Conservation (phyloP, 2,797 vertebrate species). For the Alca torda region DNA sequence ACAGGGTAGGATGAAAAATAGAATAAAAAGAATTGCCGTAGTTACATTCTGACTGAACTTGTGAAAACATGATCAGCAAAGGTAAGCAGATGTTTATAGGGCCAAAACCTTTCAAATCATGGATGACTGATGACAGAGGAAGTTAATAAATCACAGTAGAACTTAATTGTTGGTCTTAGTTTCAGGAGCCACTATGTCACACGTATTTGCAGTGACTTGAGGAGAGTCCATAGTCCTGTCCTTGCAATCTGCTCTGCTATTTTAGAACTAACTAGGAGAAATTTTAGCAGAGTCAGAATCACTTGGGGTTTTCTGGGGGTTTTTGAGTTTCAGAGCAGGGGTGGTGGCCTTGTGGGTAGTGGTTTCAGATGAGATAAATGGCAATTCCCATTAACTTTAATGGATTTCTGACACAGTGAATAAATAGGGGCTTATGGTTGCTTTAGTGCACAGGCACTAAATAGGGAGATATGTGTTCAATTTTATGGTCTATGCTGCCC, state of each 20-base stretch:
- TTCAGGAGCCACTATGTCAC: neutral
- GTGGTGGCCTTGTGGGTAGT: neutral
- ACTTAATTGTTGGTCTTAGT: neutral
- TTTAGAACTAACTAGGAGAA: neutral
- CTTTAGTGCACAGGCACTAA: neutral
- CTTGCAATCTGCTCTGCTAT: neutral
- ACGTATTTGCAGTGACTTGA: neutral
- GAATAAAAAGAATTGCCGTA: neutral
- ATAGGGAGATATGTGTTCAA: neutral
- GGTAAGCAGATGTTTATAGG: neutral
- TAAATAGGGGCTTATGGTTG: neutral
- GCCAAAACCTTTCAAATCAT: neutral
- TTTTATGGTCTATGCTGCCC: neutral
- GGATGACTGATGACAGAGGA: neutral
- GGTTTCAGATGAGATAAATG: neutral
- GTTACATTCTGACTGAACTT: neutral
- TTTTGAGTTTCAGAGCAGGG: neutral
- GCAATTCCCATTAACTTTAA: neutral
- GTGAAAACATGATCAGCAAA: neutral
- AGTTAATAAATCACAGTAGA: neutral
- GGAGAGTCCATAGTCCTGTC: accelerated
- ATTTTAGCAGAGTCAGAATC: neutral
- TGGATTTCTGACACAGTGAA: neutral
- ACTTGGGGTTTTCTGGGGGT: accelerated
- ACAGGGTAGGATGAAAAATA: neutral